Evolutionary conservation across 1,140 invertebrate species (phyloP), one percentile per base, ranked within the genome.

Genomic region (Mycetomoellerius zeteki): DNA sequence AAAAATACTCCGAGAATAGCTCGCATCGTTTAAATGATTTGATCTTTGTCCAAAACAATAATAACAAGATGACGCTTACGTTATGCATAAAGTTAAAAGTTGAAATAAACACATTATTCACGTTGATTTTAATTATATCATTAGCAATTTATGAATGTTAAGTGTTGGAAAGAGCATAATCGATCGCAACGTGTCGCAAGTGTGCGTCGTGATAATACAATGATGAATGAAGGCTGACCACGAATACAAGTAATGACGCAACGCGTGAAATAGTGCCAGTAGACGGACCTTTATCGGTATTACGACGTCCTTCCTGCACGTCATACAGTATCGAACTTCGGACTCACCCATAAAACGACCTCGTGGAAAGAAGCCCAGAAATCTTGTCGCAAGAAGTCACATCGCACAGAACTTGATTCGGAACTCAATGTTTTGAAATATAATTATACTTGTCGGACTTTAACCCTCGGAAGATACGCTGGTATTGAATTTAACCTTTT

Each of bases 151-250:
- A 73, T 75, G 60, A 82, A 27, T 65, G 6, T n/a, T 43, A n/a
- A 33, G 24, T 24, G 67, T 58, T 12, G 24, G 16, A 24, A 30
- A 50, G 8, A 12, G 33, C 30, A 14, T 16, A 72, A 60, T 73
- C 54, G 69, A 82, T 60, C 78, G 30, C 24, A 3, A 4, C 7
- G 16, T 19, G 8, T 1, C 14, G 10, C 80, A 54, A 60, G 54
- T n/a, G 14, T 50, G 56, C n/a, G n/a, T 27, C n/a, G 30, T 27
- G 78, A 14, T 43, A 30, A 21, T n/a, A 81, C 30, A 10, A 16
- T 12, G 19, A 4, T 73, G 80, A 75, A 84, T 73, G 80, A 84
- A 50, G 69, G 80, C 56, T 58, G 8, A n/a, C 60, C 30, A 47
- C 67, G 65, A 73, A 50, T 30, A 33, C 54, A 2, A 24, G 69